Evolutionary conservation across 30 jellyfish, hydroid and myxozoan genomes (phyloP).

Genomic region (Nemopilema nomurai): DNA sequence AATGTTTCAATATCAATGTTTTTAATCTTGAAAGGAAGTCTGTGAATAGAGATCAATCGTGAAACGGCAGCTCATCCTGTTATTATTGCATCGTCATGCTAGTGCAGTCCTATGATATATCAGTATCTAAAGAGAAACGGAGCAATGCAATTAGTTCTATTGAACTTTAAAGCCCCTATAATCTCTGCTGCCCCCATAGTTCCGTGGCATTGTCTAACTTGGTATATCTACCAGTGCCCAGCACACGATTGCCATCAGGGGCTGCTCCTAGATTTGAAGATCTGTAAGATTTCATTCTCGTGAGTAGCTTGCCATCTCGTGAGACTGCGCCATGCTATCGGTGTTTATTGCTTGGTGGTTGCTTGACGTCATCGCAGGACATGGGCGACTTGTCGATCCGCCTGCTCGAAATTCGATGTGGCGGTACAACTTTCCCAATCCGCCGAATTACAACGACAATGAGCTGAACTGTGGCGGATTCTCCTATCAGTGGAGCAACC

Average conservation of each 20-base stretch:
- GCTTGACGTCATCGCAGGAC: constrained; percentile 17
- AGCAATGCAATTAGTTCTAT: neutral
- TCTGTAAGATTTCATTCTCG: neutral
- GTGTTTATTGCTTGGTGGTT: neutral
- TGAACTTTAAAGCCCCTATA: no score
- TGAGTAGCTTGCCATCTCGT: neutral
- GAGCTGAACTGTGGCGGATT: constrained; percentile 62
- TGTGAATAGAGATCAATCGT: neutral
- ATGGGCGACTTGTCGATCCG: constrained; percentile 34
- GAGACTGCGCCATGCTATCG: neutral
- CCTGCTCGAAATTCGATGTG: constrained; percentile 58
- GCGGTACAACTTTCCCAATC: constrained; percentile 18
- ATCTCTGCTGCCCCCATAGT: neutral
- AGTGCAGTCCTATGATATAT: neutral
- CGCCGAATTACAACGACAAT: constrained; percentile 41
- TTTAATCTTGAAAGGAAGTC: neutral
- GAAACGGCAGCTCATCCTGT: neutral
- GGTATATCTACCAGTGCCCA: neutral
- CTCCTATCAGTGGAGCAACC: constrained; percentile 1
- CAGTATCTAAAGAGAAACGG: no score
- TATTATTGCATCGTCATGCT: neutral
- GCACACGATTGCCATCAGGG: neutral
- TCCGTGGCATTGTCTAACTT: neutral
- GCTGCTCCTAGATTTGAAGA: neutral
- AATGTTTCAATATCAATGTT: no score